Percentiles rank a stretch among this genome's conserved stretches.
Evolutionary conservation across 2,113 vertebrate genomes (phyloP).

Genomic region (Mionectes macconnelli): DNA sequence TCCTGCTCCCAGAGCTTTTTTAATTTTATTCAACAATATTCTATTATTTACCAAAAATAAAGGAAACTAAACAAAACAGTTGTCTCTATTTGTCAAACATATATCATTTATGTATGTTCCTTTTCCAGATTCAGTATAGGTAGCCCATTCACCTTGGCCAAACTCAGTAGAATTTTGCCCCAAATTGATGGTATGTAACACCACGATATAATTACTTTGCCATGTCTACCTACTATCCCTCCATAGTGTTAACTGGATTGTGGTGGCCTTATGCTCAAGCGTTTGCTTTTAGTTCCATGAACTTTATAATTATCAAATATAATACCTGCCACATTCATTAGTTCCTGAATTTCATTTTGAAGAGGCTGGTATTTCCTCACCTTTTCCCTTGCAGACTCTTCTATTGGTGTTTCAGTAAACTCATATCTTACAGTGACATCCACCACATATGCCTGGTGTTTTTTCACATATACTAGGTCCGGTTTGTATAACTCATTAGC

Average conservation of each 20-base stretch:
- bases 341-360: background rate
- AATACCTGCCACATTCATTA: background rate
- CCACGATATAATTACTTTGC: background rate
- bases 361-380: background rate
- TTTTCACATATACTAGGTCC: background rate
- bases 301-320: background rate
- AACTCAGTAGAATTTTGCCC: background rate
- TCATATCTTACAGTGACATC: background rate
- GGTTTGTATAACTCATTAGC: background rate
- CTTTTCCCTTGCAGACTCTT: background rate
- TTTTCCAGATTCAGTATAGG: background rate
- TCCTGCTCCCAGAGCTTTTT: background rate
- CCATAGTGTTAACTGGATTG: background rate
- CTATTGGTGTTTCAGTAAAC: background rate
- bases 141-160: background rate
- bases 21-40: background rate
- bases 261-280: background rate
- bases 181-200: background rate
- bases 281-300: background rate
- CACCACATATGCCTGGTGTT: background rate
- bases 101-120: background rate
- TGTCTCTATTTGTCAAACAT: background rate
- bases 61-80: background rate
- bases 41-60: background rate
- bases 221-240: background rate